Conservation (phyloP, 2,113 vertebrate species). For the Porphyrio hochstetteri region DNA sequence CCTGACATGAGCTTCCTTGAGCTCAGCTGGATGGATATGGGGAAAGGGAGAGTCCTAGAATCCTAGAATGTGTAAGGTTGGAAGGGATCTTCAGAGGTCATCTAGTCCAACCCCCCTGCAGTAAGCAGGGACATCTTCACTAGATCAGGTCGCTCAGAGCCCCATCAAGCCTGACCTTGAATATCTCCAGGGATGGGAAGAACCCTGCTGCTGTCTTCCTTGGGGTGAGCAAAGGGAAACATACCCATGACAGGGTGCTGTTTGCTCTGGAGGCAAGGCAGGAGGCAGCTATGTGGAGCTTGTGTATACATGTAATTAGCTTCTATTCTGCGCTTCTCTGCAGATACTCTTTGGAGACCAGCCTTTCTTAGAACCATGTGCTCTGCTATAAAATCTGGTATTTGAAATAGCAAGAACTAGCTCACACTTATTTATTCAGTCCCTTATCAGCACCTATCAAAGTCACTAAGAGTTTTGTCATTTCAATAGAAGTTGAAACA, state of each 20-base stretch:
- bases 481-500: neutral
- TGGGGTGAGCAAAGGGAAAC: neutral
- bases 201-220: neutral
- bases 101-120: too few species aligned
- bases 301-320: neutral
- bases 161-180: too few species aligned
- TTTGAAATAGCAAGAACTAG: neutral
- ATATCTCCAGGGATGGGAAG: too few species aligned
- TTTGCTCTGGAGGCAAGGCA: neutral
- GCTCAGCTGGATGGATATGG: accelerated
- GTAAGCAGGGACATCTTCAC: too few species aligned
- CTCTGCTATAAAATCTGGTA: neutral
- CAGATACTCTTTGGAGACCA: neutral
- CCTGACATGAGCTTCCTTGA: accelerated
- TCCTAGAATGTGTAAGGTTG: too few species aligned
- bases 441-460: neutral
- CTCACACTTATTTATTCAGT: neutral
- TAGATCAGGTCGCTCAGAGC: too few species aligned
- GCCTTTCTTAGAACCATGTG: neutral
- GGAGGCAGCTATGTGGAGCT: neutral
- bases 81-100: too few species aligned
- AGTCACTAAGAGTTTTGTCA: neutral
- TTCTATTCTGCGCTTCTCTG: neutral
- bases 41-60: neutral
- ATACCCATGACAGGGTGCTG: neutral